Evolutionary conservation across 2,113 vertebrate species (phyloP).

Genomic region (Origma solitaria): DNA sequence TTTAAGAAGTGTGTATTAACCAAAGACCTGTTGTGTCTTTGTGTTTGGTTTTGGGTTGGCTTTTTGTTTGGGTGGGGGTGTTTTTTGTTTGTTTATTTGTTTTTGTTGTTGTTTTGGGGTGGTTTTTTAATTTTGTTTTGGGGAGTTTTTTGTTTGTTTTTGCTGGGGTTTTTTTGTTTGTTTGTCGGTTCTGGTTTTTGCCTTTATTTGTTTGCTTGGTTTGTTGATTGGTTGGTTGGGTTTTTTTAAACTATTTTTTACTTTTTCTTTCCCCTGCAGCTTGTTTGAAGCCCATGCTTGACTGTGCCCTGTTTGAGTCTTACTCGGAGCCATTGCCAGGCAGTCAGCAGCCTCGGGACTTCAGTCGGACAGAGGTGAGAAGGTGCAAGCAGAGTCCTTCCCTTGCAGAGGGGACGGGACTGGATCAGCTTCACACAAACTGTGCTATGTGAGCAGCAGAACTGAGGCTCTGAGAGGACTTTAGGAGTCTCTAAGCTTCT

Average conservation of each 20-base stretch:
- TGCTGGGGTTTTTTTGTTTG: background rate
- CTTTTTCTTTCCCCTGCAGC: constrained; percentile 51
- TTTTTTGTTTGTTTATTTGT: background rate
- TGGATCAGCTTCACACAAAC: background rate
- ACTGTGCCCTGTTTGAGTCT: constrained; percentile 66
- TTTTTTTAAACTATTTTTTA: background rate
- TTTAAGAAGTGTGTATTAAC: background rate
- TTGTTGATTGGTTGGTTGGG: background rate
- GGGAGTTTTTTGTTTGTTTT: background rate
- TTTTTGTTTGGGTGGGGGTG: too few relatives aligned
- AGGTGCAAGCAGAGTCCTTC: background rate
- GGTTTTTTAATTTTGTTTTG: too few relatives aligned
- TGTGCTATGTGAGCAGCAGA: background rate
- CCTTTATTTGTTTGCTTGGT: background rate
- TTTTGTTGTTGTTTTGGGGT: too few relatives aligned
- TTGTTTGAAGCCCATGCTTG: constrained; percentile 62
- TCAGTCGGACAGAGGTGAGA: constrained; percentile 69
- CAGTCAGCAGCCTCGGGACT: constrained; percentile 63
- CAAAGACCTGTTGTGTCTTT: background rate
- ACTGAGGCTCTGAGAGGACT: background rate
- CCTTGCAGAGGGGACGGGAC: background rate
- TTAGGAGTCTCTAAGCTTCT: background rate
- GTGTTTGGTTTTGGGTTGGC: background rate
- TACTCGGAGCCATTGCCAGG: constrained; percentile 62
- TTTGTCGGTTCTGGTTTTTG: background rate